Evolutionary conservation across 1,140 invertebrate genomes (phyloP), one percentile per base, ranked within the genome.

Genomic region (Heliconius hermathena): DNA sequence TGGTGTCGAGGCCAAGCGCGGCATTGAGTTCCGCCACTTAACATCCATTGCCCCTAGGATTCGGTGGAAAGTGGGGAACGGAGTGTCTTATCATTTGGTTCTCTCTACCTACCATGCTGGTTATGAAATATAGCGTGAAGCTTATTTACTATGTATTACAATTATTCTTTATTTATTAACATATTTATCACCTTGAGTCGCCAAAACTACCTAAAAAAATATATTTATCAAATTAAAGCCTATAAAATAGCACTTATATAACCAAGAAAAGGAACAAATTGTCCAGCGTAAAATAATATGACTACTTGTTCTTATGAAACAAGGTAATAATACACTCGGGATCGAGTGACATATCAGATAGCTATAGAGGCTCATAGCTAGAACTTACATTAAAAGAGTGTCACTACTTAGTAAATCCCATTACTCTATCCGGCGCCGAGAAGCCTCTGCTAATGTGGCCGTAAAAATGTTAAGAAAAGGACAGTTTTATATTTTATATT

Each of bases 381-480:
- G 6, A 76, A 76, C 22, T 49, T 13, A 76, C 74, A 76, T 70
- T 79, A 66, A 73, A 70, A 71, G 73, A 79, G 52, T 38, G 73
- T 80, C 66, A 74, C 78, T 78, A 78, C 77, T 66, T 66, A 66
- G 60, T 72, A 78, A 81, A 81, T 73, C 74, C 79, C 57, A 81
- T 52, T 76, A 78, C 79, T 83, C 76, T 72, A 82, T 84, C 80
- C 66, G 76, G 79, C 76, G 77, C 77, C 79, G 49, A 74, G 71
- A 76, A 76, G 26, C 70, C 71, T 66, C 60, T 83, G 1, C 4
- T 82, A 79, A 60, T 80, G 72, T 57, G 3, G 57, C 79, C 54
- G 82, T 74, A 6, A 80, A 38, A 46, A 20, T 16, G 22, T 29
- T 3, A 29, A 11, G 8, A 26, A 66, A 29, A 0, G 13, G n/a